phyloP scores from a whole-genome alignment of 2,888 invertebrate genomes.

The Thera obeliscata region DNA sequence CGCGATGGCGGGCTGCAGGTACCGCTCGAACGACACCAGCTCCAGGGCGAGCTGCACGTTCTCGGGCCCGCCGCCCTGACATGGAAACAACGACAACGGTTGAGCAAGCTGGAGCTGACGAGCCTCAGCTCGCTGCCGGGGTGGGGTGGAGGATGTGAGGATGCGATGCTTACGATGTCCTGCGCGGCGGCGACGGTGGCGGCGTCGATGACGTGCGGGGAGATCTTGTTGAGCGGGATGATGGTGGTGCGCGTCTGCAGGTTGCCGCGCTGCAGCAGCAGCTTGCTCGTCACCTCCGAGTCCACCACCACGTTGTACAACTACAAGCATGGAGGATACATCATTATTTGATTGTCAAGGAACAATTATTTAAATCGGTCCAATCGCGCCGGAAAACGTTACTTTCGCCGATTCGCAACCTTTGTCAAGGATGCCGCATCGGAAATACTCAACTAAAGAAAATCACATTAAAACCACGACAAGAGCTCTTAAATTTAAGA shows the following conservation, averaged over 20 bases:
- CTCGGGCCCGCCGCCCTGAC: slow-evolving; percentile 86
- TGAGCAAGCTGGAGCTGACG: no score
- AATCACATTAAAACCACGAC: no score
- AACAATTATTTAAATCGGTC: no score
- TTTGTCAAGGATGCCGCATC: no score
- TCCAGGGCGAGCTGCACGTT: slow-evolving; percentile 93
- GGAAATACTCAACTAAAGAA: no score
- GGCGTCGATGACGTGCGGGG: slow-evolving; percentile 85
- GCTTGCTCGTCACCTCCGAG: slow-evolving; percentile 92
- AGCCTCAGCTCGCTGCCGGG: no score
- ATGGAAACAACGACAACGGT: slow-evolving; percentile 29
- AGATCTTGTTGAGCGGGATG: slow-evolving; percentile 96
- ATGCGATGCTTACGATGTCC: slow-evolving; percentile 80
- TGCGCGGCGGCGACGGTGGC: slow-evolving; percentile 87
- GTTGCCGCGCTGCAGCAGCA: slow-evolving; percentile 92
- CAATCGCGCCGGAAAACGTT: no score
- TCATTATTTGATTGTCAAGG: no score
- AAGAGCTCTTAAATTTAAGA: no score
- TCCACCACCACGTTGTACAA: slow-evolving; percentile 96
- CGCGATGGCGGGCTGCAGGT: slow-evolving; percentile 90
- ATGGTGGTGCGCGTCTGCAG: slow-evolving; percentile 92
- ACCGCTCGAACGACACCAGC: slow-evolving; percentile 88
- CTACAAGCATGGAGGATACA: slow-evolving; percentile 68
- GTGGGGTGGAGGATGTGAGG: neutral
- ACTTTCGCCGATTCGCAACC: no score